Conservation (phyloP, 2,797 vertebrate genomes). For the Acanthurus tractus region DNA sequence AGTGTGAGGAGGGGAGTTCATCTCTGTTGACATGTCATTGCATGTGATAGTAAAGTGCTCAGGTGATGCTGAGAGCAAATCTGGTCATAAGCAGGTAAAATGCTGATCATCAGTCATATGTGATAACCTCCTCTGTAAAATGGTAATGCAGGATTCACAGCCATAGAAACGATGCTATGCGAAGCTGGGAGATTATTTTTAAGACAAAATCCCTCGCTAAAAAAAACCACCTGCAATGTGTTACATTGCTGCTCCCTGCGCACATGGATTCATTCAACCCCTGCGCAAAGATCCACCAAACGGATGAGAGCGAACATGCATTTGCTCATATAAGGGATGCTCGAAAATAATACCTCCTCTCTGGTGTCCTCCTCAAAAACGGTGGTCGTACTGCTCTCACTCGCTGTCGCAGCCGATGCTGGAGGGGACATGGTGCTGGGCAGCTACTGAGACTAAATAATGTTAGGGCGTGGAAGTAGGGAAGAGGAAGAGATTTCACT, state of each 20-base stretch:
- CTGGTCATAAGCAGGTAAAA: slow-evolving; percentile 23
- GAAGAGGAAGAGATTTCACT: slow-evolving; percentile 33
- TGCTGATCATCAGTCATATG: slow-evolving; percentile 7
- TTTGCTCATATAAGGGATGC: background rate
- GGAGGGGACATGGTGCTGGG: slow-evolving; percentile 88
- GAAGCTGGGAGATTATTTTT: background rate
- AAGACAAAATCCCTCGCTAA: background rate
- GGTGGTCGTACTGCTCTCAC: slow-evolving; percentile 82
- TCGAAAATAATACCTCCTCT: slow-evolving; percentile 80
- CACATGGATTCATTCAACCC: slow-evolving; percentile 30
- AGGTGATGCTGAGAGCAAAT: background rate
- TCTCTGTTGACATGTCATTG: background rate
- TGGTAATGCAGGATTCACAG: background rate
- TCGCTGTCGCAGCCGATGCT: slow-evolving; percentile 89
- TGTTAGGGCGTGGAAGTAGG: slow-evolving; percentile 68
- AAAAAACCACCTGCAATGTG: slow-evolving; percentile 38
- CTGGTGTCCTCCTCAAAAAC: slow-evolving; percentile 83
- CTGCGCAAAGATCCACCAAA: slow-evolving; percentile 36
- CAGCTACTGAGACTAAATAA: slow-evolving; percentile 23
- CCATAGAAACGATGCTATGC: background rate
- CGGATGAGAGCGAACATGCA: slow-evolving; percentile 1
- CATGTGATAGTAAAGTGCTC: background rate
- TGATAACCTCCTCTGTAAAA: background rate
- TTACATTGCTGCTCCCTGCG: slow-evolving; percentile 8
- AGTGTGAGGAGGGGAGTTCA: background rate